Conservation (phyloP, 2,113 vertebrate genomes). For the Sardina pilchardus region DNA sequence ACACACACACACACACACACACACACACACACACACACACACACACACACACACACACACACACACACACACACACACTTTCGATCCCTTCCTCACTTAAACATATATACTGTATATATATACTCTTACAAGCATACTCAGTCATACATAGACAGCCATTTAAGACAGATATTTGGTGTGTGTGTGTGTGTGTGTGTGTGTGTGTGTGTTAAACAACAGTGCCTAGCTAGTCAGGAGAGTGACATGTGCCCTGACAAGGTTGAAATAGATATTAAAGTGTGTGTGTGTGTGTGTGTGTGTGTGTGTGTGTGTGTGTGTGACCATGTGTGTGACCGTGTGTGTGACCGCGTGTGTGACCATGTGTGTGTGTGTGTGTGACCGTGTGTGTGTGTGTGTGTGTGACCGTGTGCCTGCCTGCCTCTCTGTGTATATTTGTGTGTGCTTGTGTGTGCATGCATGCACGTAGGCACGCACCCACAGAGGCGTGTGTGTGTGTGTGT, state of each 20-base stretch:
- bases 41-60: neutral
- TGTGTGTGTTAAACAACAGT: neutral
- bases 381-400: neutral
- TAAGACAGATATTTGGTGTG: neutral
- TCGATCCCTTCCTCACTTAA: neutral
- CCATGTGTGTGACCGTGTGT: too few species aligned
- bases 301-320: neutral
- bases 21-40: neutral
- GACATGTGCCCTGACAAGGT: constrained; percentile 57
- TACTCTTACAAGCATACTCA: neutral
- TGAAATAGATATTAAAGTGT: constrained; percentile 62
- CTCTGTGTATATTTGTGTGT: too few species aligned
- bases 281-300: constrained; percentile 10
- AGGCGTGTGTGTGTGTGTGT: constrained; percentile 8
- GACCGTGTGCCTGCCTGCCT: too few species aligned
- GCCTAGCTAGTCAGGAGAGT: constrained; percentile 35
- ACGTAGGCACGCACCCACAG: too few species aligned
- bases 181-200: constrained; percentile 25
- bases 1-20: neutral
- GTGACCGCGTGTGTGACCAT: too few species aligned
- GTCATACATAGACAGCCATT: neutral
- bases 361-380: neutral
- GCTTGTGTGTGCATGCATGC: neutral
- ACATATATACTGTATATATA: neutral
- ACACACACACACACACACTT: constrained; percentile 1